Evolutionary conservation across 2,113 vertebrate genomes (phyloP).

Genomic region (Dicentrarchus labrax): DNA sequence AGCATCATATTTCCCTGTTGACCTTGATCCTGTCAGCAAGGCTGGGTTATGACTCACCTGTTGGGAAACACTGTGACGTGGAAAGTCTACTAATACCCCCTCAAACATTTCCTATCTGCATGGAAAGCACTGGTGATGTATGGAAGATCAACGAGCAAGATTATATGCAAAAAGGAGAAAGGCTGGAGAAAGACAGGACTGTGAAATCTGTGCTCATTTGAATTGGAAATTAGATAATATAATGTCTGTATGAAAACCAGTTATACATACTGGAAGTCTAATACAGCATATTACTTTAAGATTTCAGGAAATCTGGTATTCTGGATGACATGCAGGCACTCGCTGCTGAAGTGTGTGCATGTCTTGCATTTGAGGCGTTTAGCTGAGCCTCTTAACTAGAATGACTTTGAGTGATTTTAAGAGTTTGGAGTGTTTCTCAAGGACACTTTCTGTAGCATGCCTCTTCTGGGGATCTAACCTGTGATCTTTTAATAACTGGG

Average conservation of each 20-base stretch:
- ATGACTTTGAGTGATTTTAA: conserved; percentile 11
- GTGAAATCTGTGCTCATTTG: not conserved
- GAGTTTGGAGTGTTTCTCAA: conserved; percentile 39
- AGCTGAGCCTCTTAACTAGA: not conserved
- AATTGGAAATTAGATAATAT: not conserved
- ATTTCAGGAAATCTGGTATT: not conserved
- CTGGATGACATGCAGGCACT: not conserved
- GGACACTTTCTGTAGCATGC: not conserved
- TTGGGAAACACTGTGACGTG: conserved; percentile 6
- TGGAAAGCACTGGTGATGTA: not conserved
- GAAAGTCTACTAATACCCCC: not conserved
- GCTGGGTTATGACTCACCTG: not conserved
- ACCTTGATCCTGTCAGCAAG: not conserved
- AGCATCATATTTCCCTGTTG: not conserved
- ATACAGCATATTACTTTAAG: not conserved
- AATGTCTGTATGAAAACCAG: not conserved
- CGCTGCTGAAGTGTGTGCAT: not conserved
- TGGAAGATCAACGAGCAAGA: not conserved
- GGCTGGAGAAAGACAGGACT: not conserved
- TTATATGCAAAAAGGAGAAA: not conserved
- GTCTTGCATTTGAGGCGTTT: not conserved
- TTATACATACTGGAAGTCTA: not conserved
- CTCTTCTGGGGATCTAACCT: conserved; percentile 35
- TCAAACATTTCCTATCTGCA: not conserved
- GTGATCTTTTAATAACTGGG: conserved; percentile 53